Base-by-base conservation (phyloP, 2,797 vertebrate species). In the Varecia variegata region DNA sequence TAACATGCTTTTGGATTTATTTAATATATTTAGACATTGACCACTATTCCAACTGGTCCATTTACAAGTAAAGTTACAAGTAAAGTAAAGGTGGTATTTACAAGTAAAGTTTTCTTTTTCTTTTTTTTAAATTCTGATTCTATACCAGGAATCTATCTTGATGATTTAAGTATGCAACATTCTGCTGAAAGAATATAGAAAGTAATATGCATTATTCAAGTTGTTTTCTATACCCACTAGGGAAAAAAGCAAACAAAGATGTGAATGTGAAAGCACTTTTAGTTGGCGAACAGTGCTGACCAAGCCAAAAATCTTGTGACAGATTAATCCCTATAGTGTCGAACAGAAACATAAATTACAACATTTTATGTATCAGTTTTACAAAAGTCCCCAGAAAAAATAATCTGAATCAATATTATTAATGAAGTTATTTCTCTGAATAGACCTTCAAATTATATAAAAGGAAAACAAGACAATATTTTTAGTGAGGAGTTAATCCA, bases 201-300 rank as follows among this genome's bases (percentile, higher is more conserved):
- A 93, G 32, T 47, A 58, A 40, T 87, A 96, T 96, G 54, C 79
- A 97, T 96, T 97, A 97, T 96, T 97, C 79, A 98, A 94, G 35
- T 76, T 77, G 8, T 77, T 97, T 94, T 81, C 93, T 93, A 25
- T 91, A 91, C 38, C 21, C 58, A 58, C 38, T 58, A 91, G 81
- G 67, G 32, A 21, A 68, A 80, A 89, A 62, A 77, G 25, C 88
- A 86, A 93, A 94, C 11, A 40, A 67, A 54, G 56, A 90, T 71
- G 38, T 38, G 43, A 35, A 67, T 40, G 40, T 38, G 47, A 96
- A 96, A 96, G 86, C 67, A 93, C 82, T 97, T 95, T 88, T 40
- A 80, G 32, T 7, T 70, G 35, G 58, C 89, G 77, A 95, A 95
- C 18, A 93, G 74, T 88, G 96, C 96, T 94, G 94, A 96, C 25